phyloP scores from a whole-genome alignment of 2,113 vertebrate genomes.

The Rafetus swinhoei region DNA sequence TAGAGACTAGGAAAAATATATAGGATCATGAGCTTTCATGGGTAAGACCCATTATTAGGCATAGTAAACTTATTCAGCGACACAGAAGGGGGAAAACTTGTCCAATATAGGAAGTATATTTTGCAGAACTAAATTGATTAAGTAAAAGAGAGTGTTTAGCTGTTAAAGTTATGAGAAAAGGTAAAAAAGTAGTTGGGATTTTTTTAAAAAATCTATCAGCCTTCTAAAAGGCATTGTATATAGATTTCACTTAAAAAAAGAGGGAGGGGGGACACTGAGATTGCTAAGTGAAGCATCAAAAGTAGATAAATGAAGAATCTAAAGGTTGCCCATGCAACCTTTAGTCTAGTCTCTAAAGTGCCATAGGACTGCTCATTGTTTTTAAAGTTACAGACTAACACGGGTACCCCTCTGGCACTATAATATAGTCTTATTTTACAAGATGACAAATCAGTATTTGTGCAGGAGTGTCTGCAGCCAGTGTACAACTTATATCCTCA shows the following conservation, averaged over 20 bases:
- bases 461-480: background rate
- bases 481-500: background rate
- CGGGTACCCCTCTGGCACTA: background rate
- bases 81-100: background rate
- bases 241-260: background rate
- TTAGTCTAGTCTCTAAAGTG: background rate
- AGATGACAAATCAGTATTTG: background rate
- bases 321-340: background rate
- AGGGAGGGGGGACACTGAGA: background rate
- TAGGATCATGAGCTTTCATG: too few relatives aligned
- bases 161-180: background rate
- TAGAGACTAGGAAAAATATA: too few relatives aligned
- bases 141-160: background rate
- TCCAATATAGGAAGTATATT: background rate
- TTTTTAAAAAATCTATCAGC: background rate
- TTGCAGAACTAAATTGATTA: background rate
- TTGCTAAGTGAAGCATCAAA: background rate
- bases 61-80: background rate
- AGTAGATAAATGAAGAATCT: background rate
- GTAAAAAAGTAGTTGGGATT: background rate
- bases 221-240: background rate
- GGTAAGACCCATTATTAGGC: background rate
- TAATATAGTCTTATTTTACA: background rate
- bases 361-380: too few relatives aligned
- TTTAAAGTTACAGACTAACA: too few relatives aligned